phyloP scores from a whole-genome alignment of 2,888 invertebrate genomes.

The Leucoma salicis region DNA sequence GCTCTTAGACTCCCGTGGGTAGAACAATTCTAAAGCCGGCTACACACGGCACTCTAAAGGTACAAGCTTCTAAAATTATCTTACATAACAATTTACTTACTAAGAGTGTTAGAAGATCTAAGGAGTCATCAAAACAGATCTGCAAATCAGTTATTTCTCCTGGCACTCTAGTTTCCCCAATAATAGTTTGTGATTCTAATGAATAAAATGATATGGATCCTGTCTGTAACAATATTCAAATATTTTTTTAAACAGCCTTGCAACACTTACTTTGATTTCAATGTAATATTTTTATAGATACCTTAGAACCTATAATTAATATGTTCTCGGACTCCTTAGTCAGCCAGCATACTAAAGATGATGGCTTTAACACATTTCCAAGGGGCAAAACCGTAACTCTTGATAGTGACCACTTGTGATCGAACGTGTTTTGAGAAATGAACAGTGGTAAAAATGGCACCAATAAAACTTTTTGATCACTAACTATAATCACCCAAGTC shows the following conservation, averaged over 20 bases:
- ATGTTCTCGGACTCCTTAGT: conserved; percentile 87
- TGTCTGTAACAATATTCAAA: conserved; percentile 45
- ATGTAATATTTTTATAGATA: conserved; percentile 25
- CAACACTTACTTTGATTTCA: background rate
- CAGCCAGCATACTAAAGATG: conserved; percentile 89
- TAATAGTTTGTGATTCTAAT: conserved; percentile 85
- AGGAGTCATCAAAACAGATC: conserved; percentile 87
- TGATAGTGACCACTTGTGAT: conserved; percentile 74
- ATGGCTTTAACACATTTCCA: conserved; percentile 71
- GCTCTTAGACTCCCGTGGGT: too few species aligned
- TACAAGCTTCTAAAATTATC: too few species aligned
- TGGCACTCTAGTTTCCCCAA: conserved; percentile 85
- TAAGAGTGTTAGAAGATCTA: conserved; percentile 79
- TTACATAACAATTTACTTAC: too few species aligned
- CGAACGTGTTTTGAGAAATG: conserved; percentile 67
- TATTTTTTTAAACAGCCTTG: background rate
- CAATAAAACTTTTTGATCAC: conserved; percentile 75
- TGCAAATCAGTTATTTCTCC: conserved; percentile 84
- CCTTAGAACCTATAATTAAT: conserved; percentile 87
- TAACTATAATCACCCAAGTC: conserved; percentile 86
- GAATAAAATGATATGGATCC: conserved; percentile 87
- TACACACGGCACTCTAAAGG: too few species aligned
- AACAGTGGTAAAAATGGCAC: conserved; percentile 76
- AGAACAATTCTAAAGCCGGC: too few species aligned
- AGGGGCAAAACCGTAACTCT: conserved; percentile 72